phyloP scores from a whole-genome alignment of 1,140 invertebrate genomes.

The Monomorium pharaonis region DNA sequence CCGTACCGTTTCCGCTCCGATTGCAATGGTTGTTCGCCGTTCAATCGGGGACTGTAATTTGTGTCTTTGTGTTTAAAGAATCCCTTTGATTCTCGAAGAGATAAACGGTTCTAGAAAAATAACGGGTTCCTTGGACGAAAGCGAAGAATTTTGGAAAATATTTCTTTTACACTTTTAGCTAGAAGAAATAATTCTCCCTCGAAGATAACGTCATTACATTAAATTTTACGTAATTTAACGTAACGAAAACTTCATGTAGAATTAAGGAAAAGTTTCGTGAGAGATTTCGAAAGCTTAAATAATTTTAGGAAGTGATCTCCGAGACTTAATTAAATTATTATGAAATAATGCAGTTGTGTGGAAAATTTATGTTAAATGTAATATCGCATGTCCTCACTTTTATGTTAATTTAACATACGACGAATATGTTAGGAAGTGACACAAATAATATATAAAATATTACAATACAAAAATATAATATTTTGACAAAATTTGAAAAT shows the following conservation, averaged over 20 bases:
- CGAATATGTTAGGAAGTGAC: too few relatives aligned
- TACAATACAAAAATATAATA: too few relatives aligned
- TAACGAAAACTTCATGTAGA: neutral
- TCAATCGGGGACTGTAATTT: neutral
- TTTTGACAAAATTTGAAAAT: too few relatives aligned
- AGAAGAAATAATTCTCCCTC: neutral
- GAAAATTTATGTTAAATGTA: too few relatives aligned
- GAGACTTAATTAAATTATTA: neutral
- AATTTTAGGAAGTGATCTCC: neutral
- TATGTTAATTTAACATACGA: too few relatives aligned
- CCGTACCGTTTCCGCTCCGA: neutral
- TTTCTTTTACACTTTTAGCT: neutral
- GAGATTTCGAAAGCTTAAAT: neutral
- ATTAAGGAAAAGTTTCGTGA: neutral
- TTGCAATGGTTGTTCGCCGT: neutral
- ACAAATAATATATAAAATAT: too few relatives aligned
- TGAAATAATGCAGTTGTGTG: neutral
- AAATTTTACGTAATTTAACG: neutral
- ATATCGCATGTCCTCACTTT: too few relatives aligned
- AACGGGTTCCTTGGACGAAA: neutral
- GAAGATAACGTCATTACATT: neutral
- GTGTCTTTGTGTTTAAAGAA: neutral
- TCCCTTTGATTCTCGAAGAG: neutral
- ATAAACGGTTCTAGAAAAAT: neutral
- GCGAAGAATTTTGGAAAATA: neutral